A percentile compares a stretch with the other conserved stretches of the same genome.
These are phyloP conservation scores for Thunnus maccoyii DNA, from an alignment of 2,113 vertebrate genomes.

Conservation along the genomic window DNA sequence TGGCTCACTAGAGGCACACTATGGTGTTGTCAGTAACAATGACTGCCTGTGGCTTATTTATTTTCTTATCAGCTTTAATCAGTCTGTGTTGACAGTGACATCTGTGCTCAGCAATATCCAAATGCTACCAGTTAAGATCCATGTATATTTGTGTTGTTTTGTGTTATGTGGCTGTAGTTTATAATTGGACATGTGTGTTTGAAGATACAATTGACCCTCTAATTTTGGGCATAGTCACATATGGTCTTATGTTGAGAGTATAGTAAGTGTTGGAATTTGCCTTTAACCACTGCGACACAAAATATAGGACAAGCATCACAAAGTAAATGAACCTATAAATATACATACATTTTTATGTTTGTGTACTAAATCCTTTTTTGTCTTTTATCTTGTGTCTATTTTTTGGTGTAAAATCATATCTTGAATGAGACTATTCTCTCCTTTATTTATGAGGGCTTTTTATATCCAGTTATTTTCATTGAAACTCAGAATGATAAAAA, in stretches of 20 bases:
- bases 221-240: conserved; percentile 40
- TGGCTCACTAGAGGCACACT: conserved; percentile 76
- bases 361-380: neutral
- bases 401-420: neutral
- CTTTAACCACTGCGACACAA: conserved; percentile 5
- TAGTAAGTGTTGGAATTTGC: neutral
- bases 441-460: neutral
- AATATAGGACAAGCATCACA: neutral
- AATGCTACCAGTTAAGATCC: conserved; percentile 70
- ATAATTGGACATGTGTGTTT: conserved; percentile 62
- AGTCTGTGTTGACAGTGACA: conserved; percentile 83
- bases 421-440: too few relatives aligned
- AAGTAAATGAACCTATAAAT: too few relatives aligned
- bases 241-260: conserved; percentile 17
- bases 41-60: conserved; percentile 81
- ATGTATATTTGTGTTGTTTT: conserved; percentile 66
- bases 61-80: conserved; percentile 82
- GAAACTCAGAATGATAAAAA: conserved; percentile 44
- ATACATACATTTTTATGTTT: neutral
- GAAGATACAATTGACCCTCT: conserved; percentile 55
- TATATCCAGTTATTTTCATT: conserved; percentile 5
- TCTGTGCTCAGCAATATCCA: conserved; percentile 78
- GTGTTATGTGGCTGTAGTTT: conserved; percentile 60
- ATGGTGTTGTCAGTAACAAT: conserved; percentile 80
- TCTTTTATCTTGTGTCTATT: neutral